A percentile compares a stretch with the other conserved stretches of the same genome.
These are phyloP conservation scores for Nomada lathburiana DNA, from an alignment of 2,888 invertebrate species.

Conservation along the genomic window DNA sequence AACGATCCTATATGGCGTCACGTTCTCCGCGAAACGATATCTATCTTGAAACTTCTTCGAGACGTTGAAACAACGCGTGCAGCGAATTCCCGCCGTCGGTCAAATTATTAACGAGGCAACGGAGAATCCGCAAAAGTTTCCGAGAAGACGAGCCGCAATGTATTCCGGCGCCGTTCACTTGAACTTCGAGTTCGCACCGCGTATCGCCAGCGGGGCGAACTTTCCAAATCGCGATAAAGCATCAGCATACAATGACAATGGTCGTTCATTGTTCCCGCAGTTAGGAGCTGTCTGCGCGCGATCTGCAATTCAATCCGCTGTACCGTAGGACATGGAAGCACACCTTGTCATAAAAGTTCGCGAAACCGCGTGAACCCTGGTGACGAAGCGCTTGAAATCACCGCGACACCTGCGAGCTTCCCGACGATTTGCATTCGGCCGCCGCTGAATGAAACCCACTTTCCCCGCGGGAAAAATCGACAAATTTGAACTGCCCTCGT, in stretches of 20 bases:
- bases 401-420: neutral
- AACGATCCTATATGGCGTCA: neutral
- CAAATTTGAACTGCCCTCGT: too few species aligned
- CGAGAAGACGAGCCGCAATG: neutral
- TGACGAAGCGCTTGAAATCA: slow-evolving; percentile 25
- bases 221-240: slow-evolving; percentile 66
- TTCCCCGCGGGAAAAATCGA: too few species aligned
- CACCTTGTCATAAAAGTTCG: slow-evolving; percentile 63
- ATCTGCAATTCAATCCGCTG: slow-evolving; percentile 73
- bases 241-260: slow-evolving; percentile 73
- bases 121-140: neutral
- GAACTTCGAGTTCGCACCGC: slow-evolving; percentile 53
- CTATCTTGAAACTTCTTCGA: neutral
- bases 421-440: neutral
- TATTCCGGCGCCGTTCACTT: slow-evolving; percentile 17
- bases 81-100: neutral
- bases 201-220: slow-evolving; percentile 61
- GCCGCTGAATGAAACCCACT: too few species aligned
- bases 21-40: slow-evolving; percentile 5
- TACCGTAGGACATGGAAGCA: slow-evolving; percentile 64
- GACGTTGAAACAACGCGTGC: slow-evolving; percentile 2
- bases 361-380: slow-evolving; percentile 51
- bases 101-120: neutral
- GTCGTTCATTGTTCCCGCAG: slow-evolving; percentile 71
- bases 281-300: slow-evolving; percentile 66